Conservation (phyloP, 2,797 vertebrate genomes). For the Eutrigla gurnardus region DNA sequence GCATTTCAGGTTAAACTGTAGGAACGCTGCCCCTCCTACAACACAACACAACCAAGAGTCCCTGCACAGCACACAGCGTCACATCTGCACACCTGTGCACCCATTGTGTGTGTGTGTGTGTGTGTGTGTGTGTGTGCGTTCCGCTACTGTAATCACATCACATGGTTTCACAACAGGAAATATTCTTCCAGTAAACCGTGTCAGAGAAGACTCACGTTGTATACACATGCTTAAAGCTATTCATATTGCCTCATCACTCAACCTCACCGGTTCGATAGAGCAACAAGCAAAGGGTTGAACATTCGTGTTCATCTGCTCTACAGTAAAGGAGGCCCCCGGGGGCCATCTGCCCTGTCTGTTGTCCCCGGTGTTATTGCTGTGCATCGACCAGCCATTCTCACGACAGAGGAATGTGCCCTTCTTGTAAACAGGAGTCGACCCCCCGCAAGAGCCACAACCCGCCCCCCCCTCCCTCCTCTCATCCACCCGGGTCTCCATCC, state of each 20-base stretch:
- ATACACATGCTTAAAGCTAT: constrained; percentile 42
- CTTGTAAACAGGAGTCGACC: constrained; percentile 70
- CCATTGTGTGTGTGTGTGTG: constrained; percentile 26
- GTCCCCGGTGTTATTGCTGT: constrained; percentile 51
- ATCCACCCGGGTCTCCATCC: constrained; percentile 43
- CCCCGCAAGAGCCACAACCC: constrained; percentile 54
- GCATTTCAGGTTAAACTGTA: constrained; percentile 82
- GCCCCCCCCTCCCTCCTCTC: constrained; percentile 45
- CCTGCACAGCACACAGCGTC: constrained; percentile 62
- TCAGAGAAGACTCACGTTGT: constrained; percentile 11
- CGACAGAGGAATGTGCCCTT: constrained; percentile 78
- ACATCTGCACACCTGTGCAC: constrained; percentile 72
- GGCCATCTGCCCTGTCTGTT: constrained; percentile 71
- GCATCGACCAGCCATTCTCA: constrained; percentile 75
- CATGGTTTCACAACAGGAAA: constrained; percentile 66
- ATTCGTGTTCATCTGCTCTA: constrained; percentile 42
- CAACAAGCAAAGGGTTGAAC: neutral
- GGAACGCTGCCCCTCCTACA: constrained; percentile 76
- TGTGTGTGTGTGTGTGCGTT: constrained; percentile 22
- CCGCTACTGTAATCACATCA: constrained; percentile 42
- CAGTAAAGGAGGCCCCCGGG: constrained; percentile 17
- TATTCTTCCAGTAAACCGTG: constrained; percentile 13
- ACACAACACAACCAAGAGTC: constrained; percentile 65
- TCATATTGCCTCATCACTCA: neutral
- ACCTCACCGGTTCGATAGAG: constrained; percentile 12